A percentile compares a stretch with the other conserved stretches of the same genome.
These are phyloP conservation scores for Arvicanthis niloticus DNA, from an alignment of 2,113 vertebrate species.

Conservation along the genomic window DNA sequence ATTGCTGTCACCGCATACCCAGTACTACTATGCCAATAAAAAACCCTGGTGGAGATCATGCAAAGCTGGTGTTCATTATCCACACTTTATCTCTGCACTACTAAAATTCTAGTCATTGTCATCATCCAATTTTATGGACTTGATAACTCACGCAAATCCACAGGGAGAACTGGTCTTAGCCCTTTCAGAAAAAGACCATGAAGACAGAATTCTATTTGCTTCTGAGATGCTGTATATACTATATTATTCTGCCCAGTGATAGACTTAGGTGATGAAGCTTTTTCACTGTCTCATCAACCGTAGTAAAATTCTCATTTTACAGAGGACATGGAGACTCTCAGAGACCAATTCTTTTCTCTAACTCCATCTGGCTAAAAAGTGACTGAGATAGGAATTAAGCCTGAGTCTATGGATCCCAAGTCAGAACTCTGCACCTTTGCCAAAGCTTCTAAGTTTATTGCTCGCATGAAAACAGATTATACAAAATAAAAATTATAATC, in stretches of 20 bases:
- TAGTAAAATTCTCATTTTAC: neutral
- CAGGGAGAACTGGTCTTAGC: neutral
- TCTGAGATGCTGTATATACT: neutral
- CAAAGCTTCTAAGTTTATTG: neutral
- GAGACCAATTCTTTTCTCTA: neutral
- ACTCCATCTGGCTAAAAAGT: neutral
- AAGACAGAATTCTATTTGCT: neutral
- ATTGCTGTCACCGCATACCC: neutral
- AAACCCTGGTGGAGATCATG: neutral
- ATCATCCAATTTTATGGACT: neutral
- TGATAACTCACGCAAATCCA: neutral
- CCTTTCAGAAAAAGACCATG: neutral
- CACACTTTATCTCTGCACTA: slow-evolving; percentile 28
- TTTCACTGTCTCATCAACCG: neutral
- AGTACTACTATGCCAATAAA: neutral
- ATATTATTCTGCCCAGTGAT: neutral
- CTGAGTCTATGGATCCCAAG: neutral
- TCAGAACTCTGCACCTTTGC: neutral
- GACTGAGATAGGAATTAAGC: neutral
- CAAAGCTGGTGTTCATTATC: slow-evolving; percentile 69
- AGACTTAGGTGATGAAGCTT: neutral
- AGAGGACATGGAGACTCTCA: neutral
- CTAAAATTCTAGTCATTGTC: neutral
- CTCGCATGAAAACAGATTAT: neutral
- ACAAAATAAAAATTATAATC: neutral